Conservation (phyloP, 2,113 vertebrate species). For the Pterocles gutturalis region DNA sequence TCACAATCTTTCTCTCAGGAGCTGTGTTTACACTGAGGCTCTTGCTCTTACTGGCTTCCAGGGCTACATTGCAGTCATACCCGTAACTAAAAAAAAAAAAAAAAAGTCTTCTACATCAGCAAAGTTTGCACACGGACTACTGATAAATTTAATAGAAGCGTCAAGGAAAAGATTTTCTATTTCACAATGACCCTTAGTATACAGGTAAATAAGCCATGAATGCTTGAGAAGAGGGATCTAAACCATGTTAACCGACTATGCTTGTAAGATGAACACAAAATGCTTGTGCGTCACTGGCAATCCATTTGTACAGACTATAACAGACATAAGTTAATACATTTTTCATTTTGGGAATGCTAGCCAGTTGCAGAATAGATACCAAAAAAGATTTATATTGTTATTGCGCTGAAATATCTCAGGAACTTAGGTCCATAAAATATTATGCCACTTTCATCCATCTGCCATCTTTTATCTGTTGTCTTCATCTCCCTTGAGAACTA, state of each 20-base stretch:
- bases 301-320: not conserved
- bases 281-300: not conserved
- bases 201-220: not conserved
- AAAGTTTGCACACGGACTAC: not conserved
- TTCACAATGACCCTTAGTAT: not conserved
- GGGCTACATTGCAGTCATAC: not conserved
- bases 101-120: not conserved
- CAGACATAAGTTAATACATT: not conserved
- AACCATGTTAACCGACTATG: not conserved
- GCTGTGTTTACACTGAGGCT: not conserved
- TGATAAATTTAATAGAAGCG: not conserved
- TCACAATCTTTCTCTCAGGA: not conserved
- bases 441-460: not conserved
- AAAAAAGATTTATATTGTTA: slow-evolving; percentile 14
- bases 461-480: slow-evolving; percentile 24
- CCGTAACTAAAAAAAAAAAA: not conserved
- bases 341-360: slow-evolving; percentile 19
- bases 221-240: not conserved
- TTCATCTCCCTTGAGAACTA: not conserved
- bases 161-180: not conserved
- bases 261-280: not conserved
- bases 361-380: not conserved
- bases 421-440: not conserved
- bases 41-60: not conserved
- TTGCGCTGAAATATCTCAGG: not conserved